Conservation (phyloP, 2,888 invertebrate genomes). For the Azorinus chamasolen region DNA sequence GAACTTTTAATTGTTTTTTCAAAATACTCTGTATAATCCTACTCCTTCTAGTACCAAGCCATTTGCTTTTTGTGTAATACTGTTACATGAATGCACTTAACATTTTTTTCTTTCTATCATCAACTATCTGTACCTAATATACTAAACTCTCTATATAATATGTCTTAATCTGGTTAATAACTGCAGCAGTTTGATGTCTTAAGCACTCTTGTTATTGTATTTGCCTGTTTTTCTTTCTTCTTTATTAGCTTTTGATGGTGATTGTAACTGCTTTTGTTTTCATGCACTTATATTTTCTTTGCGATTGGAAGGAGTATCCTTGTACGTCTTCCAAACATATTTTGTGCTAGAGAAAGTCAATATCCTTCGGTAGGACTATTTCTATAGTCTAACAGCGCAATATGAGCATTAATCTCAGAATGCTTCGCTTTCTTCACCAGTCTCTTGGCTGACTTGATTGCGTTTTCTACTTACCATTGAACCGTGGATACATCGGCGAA, state of each 20-base stretch:
- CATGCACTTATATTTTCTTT: slow-evolving; percentile 10
- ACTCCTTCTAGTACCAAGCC: too few species aligned
- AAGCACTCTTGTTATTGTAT: slow-evolving; percentile 5
- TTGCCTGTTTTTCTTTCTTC: slow-evolving; percentile 9
- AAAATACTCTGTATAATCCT: too few species aligned
- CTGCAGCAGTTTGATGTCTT: slow-evolving; percentile 6
- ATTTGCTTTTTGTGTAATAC: too few species aligned
- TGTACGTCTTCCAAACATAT: slow-evolving; percentile 1
- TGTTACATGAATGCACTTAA: too few species aligned
- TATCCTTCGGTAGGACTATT: slow-evolving; percentile 36
- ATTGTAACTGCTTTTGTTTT: neutral
- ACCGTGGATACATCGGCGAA: slow-evolving; percentile 9
- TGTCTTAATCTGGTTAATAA: too few species aligned
- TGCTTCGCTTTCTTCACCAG: slow-evolving; percentile 40
- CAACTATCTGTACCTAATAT: too few species aligned
- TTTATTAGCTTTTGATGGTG: neutral
- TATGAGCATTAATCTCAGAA: slow-evolving; percentile 23
- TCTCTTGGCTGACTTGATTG: slow-evolving; percentile 39
- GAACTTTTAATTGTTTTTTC: too few species aligned
- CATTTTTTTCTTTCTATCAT: too few species aligned
- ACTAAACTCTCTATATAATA: too few species aligned
- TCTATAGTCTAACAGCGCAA: slow-evolving; percentile 37
- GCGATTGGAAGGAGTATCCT: slow-evolving; percentile 21
- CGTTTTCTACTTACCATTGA: slow-evolving; percentile 27
- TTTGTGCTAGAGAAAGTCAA: slow-evolving; percentile 17